Conservation (phyloP, 1,140 invertebrate genomes). For the Calephelis virginiensis region DNA sequence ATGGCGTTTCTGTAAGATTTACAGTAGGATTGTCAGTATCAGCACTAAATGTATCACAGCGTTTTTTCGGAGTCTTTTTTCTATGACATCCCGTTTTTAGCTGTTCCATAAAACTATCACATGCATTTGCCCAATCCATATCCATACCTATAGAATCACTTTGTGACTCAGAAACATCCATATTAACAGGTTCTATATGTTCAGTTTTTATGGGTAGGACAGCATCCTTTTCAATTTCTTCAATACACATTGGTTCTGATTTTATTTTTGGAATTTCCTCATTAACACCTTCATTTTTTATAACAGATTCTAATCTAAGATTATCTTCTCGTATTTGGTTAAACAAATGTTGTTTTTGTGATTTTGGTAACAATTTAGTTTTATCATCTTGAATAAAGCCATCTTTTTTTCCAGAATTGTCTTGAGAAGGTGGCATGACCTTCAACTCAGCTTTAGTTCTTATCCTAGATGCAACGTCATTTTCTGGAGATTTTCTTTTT, state of each 20-base stretch:
- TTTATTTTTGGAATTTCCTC: constrained; percentile 57
- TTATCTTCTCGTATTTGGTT: constrained; percentile 73
- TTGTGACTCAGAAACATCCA: constrained; percentile 25
- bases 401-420: constrained; percentile 45
- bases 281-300: constrained; percentile 54
- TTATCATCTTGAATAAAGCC: constrained; percentile 41
- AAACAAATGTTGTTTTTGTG: constrained; percentile 70
- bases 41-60: constrained; percentile 41
- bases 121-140: constrained; percentile 80
- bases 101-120: constrained; percentile 86
- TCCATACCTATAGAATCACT: constrained; percentile 67
- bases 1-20: constrained; percentile 40
- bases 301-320: constrained; percentile 65
- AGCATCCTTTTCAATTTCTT: constrained; percentile 71
- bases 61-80: constrained; percentile 79
- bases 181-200: constrained; percentile 41
- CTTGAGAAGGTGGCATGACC: constrained; percentile 75
- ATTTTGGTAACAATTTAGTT: constrained; percentile 59
- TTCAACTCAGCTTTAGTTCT: constrained; percentile 91
- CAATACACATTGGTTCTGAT: constrained; percentile 70
- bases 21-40: constrained; percentile 40
- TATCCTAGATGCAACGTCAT: constrained; percentile 84
- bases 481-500: constrained; percentile 62
- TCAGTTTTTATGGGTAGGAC: constrained; percentile 63
- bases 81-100: constrained; percentile 80